A percentile compares a stretch with the other conserved stretches of the same genome.
These are phyloP conservation scores for Antechinus flavipes DNA, from an alignment of 2,113 vertebrate genomes.

Conservation along the genomic window DNA sequence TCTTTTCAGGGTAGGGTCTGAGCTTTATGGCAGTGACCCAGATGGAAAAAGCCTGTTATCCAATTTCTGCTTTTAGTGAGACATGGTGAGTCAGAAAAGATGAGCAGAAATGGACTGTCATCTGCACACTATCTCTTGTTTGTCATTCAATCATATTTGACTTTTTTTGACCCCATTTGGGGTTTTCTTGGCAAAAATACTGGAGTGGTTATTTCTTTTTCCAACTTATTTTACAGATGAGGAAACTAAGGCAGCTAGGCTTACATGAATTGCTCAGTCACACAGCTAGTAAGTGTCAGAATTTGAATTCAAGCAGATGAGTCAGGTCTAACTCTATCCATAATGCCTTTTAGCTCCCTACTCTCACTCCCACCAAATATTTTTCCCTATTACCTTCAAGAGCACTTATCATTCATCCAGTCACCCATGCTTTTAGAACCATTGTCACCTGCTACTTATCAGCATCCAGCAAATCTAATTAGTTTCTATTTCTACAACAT, in stretches of 20 bases:
- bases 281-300: no score
- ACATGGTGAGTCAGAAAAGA: background rate
- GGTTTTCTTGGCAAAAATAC: no score
- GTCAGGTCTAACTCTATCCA: no score
- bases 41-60: background rate
- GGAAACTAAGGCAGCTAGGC: no score
- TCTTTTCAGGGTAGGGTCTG: background rate
- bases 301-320: no score
- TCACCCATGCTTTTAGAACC: background rate
- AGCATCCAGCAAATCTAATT: background rate
- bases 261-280: no score
- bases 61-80: background rate
- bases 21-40: background rate
- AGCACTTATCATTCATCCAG: background rate
- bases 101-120: background rate
- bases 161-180: no score
- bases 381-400: background rate
- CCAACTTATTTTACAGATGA: no score
- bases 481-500: background rate
- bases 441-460: background rate
- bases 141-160: no score
- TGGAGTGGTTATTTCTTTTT: no score
- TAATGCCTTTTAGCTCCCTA: no score
- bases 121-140: background rate
- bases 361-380: background rate